Conservation (phyloP, 1,140 invertebrate species). For the Zophobas morio region DNA sequence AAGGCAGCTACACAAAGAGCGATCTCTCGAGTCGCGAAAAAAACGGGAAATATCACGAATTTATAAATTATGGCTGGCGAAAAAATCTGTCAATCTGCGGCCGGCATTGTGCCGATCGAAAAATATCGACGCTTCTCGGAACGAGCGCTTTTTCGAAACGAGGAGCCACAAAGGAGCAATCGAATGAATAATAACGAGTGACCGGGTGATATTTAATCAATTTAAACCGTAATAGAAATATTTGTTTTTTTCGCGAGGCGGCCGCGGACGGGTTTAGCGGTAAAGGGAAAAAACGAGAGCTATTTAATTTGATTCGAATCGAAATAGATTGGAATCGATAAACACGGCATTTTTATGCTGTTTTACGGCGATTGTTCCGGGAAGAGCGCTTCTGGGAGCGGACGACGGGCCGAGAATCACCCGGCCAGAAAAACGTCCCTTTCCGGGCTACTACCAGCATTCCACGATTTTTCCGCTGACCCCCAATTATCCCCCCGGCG, state of each 20-base stretch:
- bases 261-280: not conserved
- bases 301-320: not conserved
- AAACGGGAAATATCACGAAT: not conserved
- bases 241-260: not conserved
- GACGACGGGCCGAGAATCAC: too few species aligned
- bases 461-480: too few species aligned
- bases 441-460: too few species aligned
- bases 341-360: not conserved
- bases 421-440: too few species aligned
- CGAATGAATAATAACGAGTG: not conserved
- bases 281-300: not conserved
- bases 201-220: not conserved
- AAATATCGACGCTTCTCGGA: too few species aligned
- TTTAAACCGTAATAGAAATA: conserved; percentile 3
- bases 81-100: too few species aligned
- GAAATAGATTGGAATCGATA: conserved; percentile 2
- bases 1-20: conserved; percentile 4
- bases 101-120: too few species aligned
- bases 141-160: not conserved
- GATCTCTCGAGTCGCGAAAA: not conserved
- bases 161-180: not conserved
- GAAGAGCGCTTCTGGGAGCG: too few species aligned
- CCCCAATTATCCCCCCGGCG: too few species aligned
- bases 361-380: too few species aligned
- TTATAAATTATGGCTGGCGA: too few species aligned